Base-by-base conservation (phyloP, 2,797 vertebrate species). In the Buphagus erythrorhynchus region DNA sequence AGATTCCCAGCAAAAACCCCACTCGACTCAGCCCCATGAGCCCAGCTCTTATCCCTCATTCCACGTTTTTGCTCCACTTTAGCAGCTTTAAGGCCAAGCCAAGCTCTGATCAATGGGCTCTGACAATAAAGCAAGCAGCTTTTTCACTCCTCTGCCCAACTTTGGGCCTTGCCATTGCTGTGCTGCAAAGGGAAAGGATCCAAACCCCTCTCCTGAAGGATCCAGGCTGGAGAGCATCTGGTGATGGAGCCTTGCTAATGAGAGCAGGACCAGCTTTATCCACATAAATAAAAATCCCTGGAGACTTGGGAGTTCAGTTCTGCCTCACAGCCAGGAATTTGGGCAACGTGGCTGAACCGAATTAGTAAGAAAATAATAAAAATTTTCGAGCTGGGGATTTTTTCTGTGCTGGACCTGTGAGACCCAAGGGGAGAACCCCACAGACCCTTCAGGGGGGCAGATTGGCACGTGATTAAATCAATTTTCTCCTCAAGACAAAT, bases 401-500 rank as follows among this genome's bases (percentile, higher is more conserved):
- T 52, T 79, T 33, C 55, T 29, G 59, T 16, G 16, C 40, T 65
- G 58, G 33, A 49, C 13, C 24, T 28, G 48, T 0, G 5, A 82
- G 25, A 40, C 40, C 51, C 26, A 26, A 63, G 19, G 66, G 66
- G 54, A 86, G 54, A 89, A 46, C 72, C 77, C 49, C 38, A 38
- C 6, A 11, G 51, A 48, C 6, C 62, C 49, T 24, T 8, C 12
- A 10, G 10, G 29, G 35, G 65, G 48, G 51, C 81, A 54, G 61
- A 52, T 7, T 48, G 91, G n/a, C 66, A 49, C 6, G 38, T 52
- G 88, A 94, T 89, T 94, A 95, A 97, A 97, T 88, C 92, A 51
- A 33, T 96, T 88, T 96, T 71, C 85, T 52, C 55, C 65, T 72
- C 61, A 67, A 97, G 86, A 94, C 83, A 94, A 97, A 96, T 88